Conservation (phyloP, 2,113 vertebrate species). For the Protobothrops flavoviridis region DNA sequence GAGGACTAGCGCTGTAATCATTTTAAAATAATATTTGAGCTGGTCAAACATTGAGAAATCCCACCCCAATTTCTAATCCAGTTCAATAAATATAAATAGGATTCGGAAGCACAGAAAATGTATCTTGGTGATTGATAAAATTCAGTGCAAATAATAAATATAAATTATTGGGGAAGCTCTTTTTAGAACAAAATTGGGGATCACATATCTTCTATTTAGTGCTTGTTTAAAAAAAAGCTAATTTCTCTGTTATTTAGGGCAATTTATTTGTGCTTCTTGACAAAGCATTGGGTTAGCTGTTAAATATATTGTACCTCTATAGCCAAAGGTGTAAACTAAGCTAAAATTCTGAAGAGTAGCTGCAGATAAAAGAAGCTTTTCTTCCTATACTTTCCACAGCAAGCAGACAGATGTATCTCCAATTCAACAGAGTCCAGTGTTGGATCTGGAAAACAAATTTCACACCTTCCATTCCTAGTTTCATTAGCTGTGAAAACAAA, state of each 20-base stretch:
- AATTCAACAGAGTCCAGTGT: neutral
- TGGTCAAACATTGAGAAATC: neutral
- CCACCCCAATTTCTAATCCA: neutral
- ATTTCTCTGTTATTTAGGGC: neutral
- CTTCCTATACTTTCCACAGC: neutral
- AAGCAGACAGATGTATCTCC: neutral
- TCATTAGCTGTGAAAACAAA: neutral
- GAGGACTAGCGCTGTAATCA: neutral
- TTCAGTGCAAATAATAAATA: slow-evolving; percentile 23
- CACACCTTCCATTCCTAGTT: neutral
- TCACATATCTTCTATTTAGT: neutral
- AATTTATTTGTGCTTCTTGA: neutral
- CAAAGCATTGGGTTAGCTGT: neutral
- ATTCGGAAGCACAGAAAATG: accelerated
- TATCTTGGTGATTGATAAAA: neutral
- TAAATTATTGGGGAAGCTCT: neutral
- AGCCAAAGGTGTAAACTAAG: neutral
- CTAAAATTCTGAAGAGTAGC: neutral
- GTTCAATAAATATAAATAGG: neutral
- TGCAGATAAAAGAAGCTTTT: neutral
- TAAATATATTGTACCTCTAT: neutral
- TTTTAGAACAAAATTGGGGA: neutral
- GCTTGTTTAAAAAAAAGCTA: neutral
- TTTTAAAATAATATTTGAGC: neutral
- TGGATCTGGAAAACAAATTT: neutral